These are phyloP conservation scores for Labeo rohita DNA, from an alignment of 2,113 vertebrate species.

Conservation along the genomic window DNA sequence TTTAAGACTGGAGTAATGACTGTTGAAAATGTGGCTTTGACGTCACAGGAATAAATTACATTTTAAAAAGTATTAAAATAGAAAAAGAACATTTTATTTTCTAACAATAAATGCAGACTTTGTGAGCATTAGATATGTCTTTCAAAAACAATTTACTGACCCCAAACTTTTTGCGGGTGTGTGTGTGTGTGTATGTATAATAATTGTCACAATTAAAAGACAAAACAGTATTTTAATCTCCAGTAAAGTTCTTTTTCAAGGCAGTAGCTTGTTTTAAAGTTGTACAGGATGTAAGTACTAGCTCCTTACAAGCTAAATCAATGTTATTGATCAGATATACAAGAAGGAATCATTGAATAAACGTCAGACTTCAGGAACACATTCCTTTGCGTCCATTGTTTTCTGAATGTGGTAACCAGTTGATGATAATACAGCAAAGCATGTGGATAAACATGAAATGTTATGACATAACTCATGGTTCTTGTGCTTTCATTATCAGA, in stretches of 20 bases:
- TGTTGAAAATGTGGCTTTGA: background rate
- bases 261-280: background rate
- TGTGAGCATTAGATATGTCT: background rate
- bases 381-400: background rate
- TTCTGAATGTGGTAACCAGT: background rate
- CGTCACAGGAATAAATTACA: background rate
- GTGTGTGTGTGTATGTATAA: too few relatives aligned
- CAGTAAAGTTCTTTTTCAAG: background rate
- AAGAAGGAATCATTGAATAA: background rate
- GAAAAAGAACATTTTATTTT: too few relatives aligned
- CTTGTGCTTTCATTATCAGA: background rate
- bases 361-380: background rate
- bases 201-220: background rate
- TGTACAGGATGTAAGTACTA: background rate
- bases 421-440: background rate
- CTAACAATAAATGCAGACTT: background rate
- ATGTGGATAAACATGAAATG: slow-evolving; percentile 14
- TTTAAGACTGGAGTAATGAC: too few relatives aligned
- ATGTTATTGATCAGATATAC: background rate
- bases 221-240: background rate
- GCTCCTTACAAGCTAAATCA: background rate
- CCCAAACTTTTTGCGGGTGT: too few relatives aligned
- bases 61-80: too few relatives aligned
- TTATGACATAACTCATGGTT: background rate
- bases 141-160: background rate